Evolutionary conservation across 1,140 invertebrate species (phyloP).

Genomic region (Coenobita brevimanus): DNA sequence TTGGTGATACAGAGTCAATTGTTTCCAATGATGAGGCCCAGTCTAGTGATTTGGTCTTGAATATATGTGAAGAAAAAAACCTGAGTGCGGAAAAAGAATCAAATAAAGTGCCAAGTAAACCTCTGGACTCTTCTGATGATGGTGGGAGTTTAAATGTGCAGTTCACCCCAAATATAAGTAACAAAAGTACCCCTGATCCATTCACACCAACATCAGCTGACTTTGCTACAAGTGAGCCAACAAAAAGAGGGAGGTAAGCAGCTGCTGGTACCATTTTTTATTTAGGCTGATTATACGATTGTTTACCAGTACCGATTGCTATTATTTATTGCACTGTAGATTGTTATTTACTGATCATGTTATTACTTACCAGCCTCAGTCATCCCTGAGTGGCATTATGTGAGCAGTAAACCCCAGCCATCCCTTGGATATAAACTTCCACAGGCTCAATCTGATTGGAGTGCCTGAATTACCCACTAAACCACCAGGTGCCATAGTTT

Average conservation of each 20-base stretch:
- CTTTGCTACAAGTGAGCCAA: slow-evolving; percentile 49
- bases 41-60: slow-evolving; percentile 61
- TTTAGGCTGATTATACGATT: no score
- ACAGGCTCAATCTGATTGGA: no score
- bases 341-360: no score
- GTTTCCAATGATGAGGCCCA: slow-evolving; percentile 61
- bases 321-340: no score
- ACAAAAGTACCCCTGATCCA: slow-evolving; percentile 40
- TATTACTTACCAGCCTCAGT: no score
- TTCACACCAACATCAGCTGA: slow-evolving; percentile 62
- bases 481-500: no score
- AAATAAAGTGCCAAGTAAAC: slow-evolving; percentile 60
- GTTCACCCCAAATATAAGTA: slow-evolving; percentile 60
- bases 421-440: no score
- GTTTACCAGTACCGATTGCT: no score
- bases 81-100: slow-evolving; percentile 61
- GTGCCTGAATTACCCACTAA: no score
- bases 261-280: no score
- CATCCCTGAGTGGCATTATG: no score
- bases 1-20: slow-evolving; percentile 61
- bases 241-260: slow-evolving; percentile 54
- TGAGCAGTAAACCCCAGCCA: no score
- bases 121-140: slow-evolving; percentile 62
- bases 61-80: slow-evolving; percentile 69
- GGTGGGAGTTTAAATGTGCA: slow-evolving; percentile 58